phyloP scores from a whole-genome alignment of 2,888 invertebrate genomes.

The Helicoverpa assulta region DNA sequence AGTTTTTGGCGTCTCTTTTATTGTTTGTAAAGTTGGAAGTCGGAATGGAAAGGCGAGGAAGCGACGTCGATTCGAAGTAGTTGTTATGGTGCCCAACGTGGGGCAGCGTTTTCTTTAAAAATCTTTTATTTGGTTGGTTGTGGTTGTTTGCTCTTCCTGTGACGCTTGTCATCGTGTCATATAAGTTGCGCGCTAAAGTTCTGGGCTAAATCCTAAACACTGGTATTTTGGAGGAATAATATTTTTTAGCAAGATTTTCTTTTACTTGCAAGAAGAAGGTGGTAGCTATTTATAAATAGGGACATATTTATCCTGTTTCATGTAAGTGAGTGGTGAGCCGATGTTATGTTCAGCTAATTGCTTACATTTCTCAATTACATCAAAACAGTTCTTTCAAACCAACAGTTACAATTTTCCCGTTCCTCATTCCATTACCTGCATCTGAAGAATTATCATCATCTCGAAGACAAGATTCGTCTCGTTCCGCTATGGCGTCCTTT shows the following conservation, averaged over 20 bases:
- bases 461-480: slow-evolving; percentile 68
- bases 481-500: slow-evolving; percentile 64
- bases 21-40: slow-evolving; percentile 57
- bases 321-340: too few species aligned
- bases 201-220: neutral
- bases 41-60: slow-evolving; percentile 59
- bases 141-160: slow-evolving; percentile 35
- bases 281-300: too few species aligned
- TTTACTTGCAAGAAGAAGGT: too few species aligned
- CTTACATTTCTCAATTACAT: too few species aligned
- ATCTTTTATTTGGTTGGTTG: slow-evolving; percentile 26
- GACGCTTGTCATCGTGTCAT: slow-evolving; percentile 42
- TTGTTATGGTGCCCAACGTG: slow-evolving; percentile 62
- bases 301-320: too few species aligned
- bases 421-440: slow-evolving; percentile 65
- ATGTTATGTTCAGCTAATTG: too few species aligned
- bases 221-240: neutral
- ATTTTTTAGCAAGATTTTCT: too few species aligned
- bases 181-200: slow-evolving; percentile 22
- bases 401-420: slow-evolving; percentile 11
- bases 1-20: slow-evolving; percentile 62
- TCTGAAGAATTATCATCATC: slow-evolving; percentile 65
- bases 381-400: slow-evolving; percentile 4
- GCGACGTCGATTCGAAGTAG: slow-evolving; percentile 63
- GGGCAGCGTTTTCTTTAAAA: slow-evolving; percentile 44